Evolutionary conservation across 2,113 vertebrate genomes (phyloP), one percentile per base, ranked within the genome.

Genomic region (Rutilus rutilus): DNA sequence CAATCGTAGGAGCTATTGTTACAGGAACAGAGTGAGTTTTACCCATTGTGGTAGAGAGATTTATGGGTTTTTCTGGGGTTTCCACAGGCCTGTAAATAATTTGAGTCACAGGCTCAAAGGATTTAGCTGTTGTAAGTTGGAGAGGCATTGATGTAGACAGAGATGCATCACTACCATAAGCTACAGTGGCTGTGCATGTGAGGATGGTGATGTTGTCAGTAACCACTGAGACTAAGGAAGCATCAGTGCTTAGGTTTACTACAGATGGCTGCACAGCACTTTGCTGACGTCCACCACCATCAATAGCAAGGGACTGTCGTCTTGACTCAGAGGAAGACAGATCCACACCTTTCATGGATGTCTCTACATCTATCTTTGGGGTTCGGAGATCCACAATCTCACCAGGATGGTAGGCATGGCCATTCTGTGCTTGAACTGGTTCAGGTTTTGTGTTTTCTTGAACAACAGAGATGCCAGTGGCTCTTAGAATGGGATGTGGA

Each of bases 331-430:
- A 52, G 83, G 96, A 90, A 88, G 98, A 94, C 54, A 95, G 87
- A 91, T 96, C 94, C 57, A 95, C 92, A 50, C 97, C 96, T 87
- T 94, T 96, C 79, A 95, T 95, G 73, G 88, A 91, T 89, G 92
- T 94, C 85, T 93, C 94, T 77, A 93, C 86, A 86, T 97, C 95
- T 74, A 92, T 90, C 87, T 98, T 98, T 87, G 96, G 91, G 78
- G 97, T 98, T 52, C 97, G 96, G 82, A 99, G 95, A 92, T 99
- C 98, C 85, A 99, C 97, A 54, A 97, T 96, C 89, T 98, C 96
- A 1, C 94, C 94, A 39, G 93, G 91, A 87, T 96, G 94, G 73
- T 93, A 90, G 2, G 92, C 79, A 87, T 94, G 96, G 88, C 93
- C 95, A 86, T 95, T 97, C 90, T 96, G 96, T 87, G 92, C 93